Evolutionary conservation across 1,140 invertebrate genomes (phyloP).

Genomic region (Cotesia glomerata): DNA sequence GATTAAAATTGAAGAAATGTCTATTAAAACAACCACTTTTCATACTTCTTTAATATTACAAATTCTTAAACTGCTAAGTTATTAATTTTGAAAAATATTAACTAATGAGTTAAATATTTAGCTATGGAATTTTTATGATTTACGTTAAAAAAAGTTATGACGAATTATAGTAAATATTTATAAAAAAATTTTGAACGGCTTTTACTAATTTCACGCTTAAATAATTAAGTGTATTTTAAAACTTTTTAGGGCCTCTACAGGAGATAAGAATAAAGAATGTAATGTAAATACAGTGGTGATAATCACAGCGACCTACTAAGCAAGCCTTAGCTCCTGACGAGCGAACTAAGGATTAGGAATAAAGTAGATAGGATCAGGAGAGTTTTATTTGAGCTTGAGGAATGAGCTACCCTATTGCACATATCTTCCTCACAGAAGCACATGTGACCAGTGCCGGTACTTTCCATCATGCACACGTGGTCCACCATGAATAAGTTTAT

Average conservation of each 20-base stretch:
- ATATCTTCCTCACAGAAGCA: slow-evolving; percentile 97
- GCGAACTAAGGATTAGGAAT: slow-evolving; percentile 50
- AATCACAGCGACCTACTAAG: slow-evolving; percentile 60
- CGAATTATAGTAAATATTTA: background rate
- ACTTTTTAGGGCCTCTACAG: background rate
- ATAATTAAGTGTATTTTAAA: background rate
- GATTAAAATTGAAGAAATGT: background rate
- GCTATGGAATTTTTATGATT: too few relatives aligned
- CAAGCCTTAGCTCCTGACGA: slow-evolving; percentile 53
- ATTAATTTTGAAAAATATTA: too few relatives aligned
- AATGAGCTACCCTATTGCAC: slow-evolving; percentile 75
- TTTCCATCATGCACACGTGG: slow-evolving; percentile 98
- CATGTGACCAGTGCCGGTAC: slow-evolving; percentile 95
- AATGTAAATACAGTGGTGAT: slow-evolving; percentile 31
- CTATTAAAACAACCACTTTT: background rate
- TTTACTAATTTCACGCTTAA: background rate
- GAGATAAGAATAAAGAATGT: slow-evolving; percentile 17
- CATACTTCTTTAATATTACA: too few relatives aligned
- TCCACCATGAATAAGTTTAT: slow-evolving; percentile 98
- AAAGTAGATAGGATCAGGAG: slow-evolving; percentile 49
- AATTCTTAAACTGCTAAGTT: too few relatives aligned
- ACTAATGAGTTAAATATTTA: too few relatives aligned
- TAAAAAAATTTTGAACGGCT: background rate
- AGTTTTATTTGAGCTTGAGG: slow-evolving; percentile 49
- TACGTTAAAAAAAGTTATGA: too few relatives aligned